phyloP scores from a whole-genome alignment of 2,113 vertebrate species.

The Paradoxurus hermaphroditus region DNA sequence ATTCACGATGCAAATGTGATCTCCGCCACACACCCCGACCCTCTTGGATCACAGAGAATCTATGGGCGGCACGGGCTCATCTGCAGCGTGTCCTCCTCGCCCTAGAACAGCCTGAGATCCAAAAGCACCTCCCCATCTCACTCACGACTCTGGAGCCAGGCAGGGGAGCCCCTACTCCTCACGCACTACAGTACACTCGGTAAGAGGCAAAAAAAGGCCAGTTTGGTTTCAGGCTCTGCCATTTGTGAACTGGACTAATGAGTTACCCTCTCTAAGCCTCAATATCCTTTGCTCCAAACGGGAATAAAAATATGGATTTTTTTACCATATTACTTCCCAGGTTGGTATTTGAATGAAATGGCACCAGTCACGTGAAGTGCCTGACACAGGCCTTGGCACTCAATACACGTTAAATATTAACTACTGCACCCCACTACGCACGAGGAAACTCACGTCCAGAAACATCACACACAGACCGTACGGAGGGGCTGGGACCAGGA shows the following conservation, averaged over 20 bases:
- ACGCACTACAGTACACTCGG: background rate
- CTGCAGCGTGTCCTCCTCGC: background rate
- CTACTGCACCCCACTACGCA: background rate
- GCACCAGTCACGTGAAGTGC: background rate
- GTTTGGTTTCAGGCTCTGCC: background rate
- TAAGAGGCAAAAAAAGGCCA: background rate
- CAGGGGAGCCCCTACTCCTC: background rate
- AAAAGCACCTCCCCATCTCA: background rate
- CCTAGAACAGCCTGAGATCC: background rate
- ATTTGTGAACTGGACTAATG: background rate
- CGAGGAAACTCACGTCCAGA: background rate
- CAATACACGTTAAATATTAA: background rate
- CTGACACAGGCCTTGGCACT: background rate
- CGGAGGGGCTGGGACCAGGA: background rate
- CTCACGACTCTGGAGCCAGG: background rate
- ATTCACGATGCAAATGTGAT: background rate
- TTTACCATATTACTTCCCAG: background rate
- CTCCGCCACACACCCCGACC: background rate
- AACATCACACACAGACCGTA: background rate
- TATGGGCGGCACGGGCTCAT: background rate
- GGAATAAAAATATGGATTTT: background rate
- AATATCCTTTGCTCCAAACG: background rate
- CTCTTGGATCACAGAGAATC: background rate
- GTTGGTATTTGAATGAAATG: background rate
- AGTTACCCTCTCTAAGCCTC: background rate